Base-by-base conservation (phyloP, 2,113 vertebrate species). In the Myanophis thanlyinensis region DNA sequence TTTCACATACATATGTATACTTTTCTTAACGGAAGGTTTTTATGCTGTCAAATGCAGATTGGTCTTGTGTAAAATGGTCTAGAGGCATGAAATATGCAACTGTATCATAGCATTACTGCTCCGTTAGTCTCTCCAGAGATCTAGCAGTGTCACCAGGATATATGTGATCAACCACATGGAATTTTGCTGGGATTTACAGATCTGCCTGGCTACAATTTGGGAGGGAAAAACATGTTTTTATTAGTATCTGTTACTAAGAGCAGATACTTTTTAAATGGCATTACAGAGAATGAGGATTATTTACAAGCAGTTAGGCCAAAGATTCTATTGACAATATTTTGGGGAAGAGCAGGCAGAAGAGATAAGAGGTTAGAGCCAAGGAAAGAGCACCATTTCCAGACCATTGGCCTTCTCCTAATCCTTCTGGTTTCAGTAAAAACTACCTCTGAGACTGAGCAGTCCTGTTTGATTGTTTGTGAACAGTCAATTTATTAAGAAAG, bases 111-210 rank as follows among this genome's bases (percentile, higher is more conserved):
- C 44, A 18, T 53, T 86, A 20, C 15, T 52, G 22, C 49, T 2
- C 92, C 22, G 25, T 23, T 48, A 30, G 92, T 40, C 40, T 90
- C 46, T 40, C 90, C 85, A 93, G 40, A 90, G 12, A 10, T 27
- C 30, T 48, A 35, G 40, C 12, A 47, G 23, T 6, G 44, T 46
- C 23, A 53, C 13, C 12, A 49, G 52, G 30, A 87, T 44, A 59
- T 18, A 27, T 52, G 62, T 53, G 59, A 92, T 67, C 62, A 54
- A 84, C 91, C 67, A 25, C 91, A 89, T 48, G 87, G 87, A 49
- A 91, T 54, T 87, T 87, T 54, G 48, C 92, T 87, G 25, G 56
- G 92, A 73, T 40, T 67, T 92, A 54, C 84, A 48, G 90, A 46
- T 59, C 87, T 23, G 54, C 56, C 49, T 93, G 92, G 92, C 85